A percentile compares a stretch with the other conserved stretches of the same genome.
phyloP scores from a whole-genome alignment of 2,888 invertebrate genomes.

The Drosophila macrospina region DNA sequence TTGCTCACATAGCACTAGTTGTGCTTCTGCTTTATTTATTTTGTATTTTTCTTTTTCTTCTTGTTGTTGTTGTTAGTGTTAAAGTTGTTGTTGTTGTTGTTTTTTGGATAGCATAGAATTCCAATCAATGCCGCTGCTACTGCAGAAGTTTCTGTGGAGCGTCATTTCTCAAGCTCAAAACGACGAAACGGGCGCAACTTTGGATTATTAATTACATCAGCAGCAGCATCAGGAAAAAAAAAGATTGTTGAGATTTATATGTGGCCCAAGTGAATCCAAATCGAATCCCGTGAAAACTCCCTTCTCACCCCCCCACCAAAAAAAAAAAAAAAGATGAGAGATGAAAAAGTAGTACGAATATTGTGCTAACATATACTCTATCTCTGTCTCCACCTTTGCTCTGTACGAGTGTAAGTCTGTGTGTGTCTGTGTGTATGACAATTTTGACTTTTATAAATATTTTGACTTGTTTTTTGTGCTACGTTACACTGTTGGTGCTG shows the following conservation, averaged over 20 bases:
- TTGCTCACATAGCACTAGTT: constrained; percentile 52
- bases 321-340: not conserved
- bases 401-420: not conserved
- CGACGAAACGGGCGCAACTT: constrained; percentile 76
- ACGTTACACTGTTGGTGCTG: constrained; percentile 13
- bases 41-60: too few species aligned
- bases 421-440: constrained; percentile 61
- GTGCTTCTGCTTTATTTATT: too few species aligned
- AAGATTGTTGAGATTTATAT: constrained; percentile 69
- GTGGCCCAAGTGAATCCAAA: constrained; percentile 71
- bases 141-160: constrained; percentile 34
- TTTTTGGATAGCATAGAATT: constrained; percentile 54
- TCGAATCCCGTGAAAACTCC: constrained; percentile 65
- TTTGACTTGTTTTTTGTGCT: constrained; percentile 69
- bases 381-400: constrained; percentile 30
- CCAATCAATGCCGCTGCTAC: constrained; percentile 68
- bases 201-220: constrained; percentile 79
- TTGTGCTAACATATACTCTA: constrained; percentile 35
- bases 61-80: constrained; percentile 22
- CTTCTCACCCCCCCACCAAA: constrained; percentile 13
- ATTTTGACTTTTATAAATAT: constrained; percentile 82
- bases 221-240: constrained; percentile 34
- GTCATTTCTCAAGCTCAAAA: constrained; percentile 81
- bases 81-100: constrained; percentile 1
- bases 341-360: constrained; percentile 30